These are phyloP conservation scores for Nomada goodeniana DNA, from an alignment of 2,888 invertebrate species.

Conservation along the genomic window DNA sequence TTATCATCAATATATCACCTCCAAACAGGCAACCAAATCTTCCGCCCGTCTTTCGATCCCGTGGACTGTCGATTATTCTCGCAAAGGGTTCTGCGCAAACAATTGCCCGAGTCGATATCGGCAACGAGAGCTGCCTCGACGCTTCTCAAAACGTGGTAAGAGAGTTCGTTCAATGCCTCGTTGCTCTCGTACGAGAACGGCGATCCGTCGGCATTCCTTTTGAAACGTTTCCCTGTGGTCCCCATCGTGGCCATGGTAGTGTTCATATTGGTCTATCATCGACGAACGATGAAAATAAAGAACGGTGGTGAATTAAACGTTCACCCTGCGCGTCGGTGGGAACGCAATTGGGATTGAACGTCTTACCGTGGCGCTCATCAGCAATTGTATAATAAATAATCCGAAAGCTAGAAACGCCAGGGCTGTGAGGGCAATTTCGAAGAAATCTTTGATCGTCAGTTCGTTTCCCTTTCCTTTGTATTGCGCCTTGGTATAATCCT, in stretches of 20 bases:
- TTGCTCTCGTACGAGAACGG: slow-evolving; percentile 79
- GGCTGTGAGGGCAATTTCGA: slow-evolving; percentile 92
- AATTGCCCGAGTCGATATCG: slow-evolving; percentile 85
- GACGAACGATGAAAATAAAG: not conserved
- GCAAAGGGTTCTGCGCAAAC: slow-evolving; percentile 88
- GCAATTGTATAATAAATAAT: slow-evolving; percentile 91
- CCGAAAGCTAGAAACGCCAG: slow-evolving; percentile 93
- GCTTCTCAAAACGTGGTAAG: slow-evolving; percentile 85
- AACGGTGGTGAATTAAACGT: not conserved
- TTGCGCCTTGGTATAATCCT: slow-evolving; percentile 77
- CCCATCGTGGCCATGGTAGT: slow-evolving; percentile 66
- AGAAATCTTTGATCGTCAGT: slow-evolving; percentile 89
- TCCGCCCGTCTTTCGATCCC: slow-evolving; percentile 85
- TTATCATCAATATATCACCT: slow-evolving; percentile 85
- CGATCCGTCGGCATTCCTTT: slow-evolving; percentile 67
- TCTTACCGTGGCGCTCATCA: slow-evolving; percentile 90
- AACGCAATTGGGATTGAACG: not conserved
- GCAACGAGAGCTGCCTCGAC: slow-evolving; percentile 86
- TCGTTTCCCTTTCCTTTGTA: slow-evolving; percentile 86
- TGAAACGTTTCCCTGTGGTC: slow-evolving; percentile 69
- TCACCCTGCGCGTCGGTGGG: too few species aligned
- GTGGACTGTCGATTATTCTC: slow-evolving; percentile 88
- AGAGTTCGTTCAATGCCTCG: slow-evolving; percentile 85
- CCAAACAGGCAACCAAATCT: slow-evolving; percentile 91
- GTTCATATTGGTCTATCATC: slow-evolving; percentile 48